Conservation (phyloP, 2,113 vertebrate species). For the Eretmochelys imbricata region DNA sequence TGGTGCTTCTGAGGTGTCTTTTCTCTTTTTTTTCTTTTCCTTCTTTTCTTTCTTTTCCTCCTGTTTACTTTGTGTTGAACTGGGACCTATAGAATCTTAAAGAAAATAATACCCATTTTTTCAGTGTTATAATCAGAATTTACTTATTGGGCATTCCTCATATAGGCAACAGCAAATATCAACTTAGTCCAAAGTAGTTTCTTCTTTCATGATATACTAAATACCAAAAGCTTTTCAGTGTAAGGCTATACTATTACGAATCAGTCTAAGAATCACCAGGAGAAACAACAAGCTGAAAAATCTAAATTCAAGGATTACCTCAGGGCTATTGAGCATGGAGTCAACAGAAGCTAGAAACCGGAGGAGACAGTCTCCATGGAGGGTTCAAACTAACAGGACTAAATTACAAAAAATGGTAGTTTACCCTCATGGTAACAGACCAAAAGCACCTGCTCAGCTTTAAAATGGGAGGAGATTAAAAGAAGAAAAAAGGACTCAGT, state of each 20-base stretch:
- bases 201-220: background rate
- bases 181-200: background rate
- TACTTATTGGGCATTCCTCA: background rate
- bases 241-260: background rate
- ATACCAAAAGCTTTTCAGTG: background rate
- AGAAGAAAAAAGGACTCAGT: background rate
- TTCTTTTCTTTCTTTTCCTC: slow-evolving; percentile 53
- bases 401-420: background rate
- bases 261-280: background rate
- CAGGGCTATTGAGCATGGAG: background rate
- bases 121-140: background rate
- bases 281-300: background rate
- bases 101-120: slow-evolving; percentile 3
- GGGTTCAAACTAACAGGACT: background rate
- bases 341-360: background rate
- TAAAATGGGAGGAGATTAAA: background rate
- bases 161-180: background rate
- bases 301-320: background rate
- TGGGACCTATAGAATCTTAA: slow-evolving; percentile 64
- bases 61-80: slow-evolving; percentile 57
- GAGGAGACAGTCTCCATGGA: background rate
- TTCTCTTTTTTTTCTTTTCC: slow-evolving; percentile 73
- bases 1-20: slow-evolving; percentile 51
- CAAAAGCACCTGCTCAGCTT: background rate
- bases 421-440: background rate